phyloP scores from a whole-genome alignment of 2,888 invertebrate species.

The Zelleria hepariella region DNA sequence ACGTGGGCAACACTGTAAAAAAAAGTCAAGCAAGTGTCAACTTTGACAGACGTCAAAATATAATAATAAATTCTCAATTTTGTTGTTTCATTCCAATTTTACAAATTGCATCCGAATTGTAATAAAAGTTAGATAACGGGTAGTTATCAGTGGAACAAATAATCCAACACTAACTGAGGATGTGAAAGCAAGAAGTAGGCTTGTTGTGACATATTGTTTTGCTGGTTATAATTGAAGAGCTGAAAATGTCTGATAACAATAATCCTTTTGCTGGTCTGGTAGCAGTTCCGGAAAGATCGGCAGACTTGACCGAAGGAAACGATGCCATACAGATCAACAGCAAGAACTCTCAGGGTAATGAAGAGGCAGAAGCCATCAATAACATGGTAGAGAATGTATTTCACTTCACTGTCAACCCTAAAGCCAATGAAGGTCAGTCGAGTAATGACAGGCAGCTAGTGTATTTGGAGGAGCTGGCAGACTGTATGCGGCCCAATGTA shows the following conservation, averaged over 20 bases:
- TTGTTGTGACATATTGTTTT: background rate
- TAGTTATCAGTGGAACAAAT: background rate
- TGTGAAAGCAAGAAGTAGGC: background rate
- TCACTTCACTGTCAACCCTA: conserved; percentile 76
- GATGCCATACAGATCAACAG: conserved; percentile 25
- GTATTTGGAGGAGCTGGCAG: conserved; percentile 76
- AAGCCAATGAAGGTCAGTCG: conserved; percentile 36
- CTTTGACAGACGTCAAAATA: no score
- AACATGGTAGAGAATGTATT: conserved; percentile 79
- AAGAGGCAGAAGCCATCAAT: conserved; percentile 52
- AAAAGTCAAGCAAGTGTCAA: no score
- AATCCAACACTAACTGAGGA: background rate
- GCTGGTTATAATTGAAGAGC: background rate
- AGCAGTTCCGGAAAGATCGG: conserved; percentile 36
- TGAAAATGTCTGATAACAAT: conserved; percentile 50
- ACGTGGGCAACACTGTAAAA: no score
- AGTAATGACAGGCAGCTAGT: conserved; percentile 64
- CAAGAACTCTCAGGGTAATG: conserved; percentile 30
- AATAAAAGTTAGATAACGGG: no score
- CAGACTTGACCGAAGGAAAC: conserved; percentile 27
- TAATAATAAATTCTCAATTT: no score
- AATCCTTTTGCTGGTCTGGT: conserved; percentile 60
- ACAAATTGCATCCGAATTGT: no score
- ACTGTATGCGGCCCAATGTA: conserved; percentile 53
- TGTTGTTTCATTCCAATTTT: no score